phyloP scores from a whole-genome alignment of 2,888 invertebrate genomes.

The Dexiosoma caninum region DNA sequence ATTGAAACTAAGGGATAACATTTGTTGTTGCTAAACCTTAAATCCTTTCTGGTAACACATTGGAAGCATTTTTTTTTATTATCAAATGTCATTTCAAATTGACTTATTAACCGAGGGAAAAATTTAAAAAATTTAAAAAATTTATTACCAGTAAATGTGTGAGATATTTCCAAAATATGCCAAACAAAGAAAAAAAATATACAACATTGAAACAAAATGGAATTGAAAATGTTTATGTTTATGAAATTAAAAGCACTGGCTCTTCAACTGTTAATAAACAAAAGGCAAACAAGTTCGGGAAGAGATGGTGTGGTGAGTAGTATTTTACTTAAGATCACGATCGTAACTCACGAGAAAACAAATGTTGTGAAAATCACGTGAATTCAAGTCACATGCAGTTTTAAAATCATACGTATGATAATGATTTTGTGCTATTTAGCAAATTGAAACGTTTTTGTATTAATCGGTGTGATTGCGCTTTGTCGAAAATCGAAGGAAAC shows the following conservation, averaged over 20 bases:
- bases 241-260: neutral
- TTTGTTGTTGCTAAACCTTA: neutral
- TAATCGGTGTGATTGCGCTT: too few species aligned
- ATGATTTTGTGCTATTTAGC: too few species aligned
- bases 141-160: neutral
- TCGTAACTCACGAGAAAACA: too few species aligned
- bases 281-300: slow-evolving; percentile 11
- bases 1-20: neutral
- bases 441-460: too few species aligned
- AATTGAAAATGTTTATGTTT: neutral
- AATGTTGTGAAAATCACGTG: too few species aligned
- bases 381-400: too few species aligned
- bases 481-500: too few species aligned
- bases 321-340: neutral
- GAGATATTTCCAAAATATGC: neutral
- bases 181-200: neutral
- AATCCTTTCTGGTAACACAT: slow-evolving; percentile 4
- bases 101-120: slow-evolving; percentile 14
- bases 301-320: neutral
- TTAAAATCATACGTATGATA: too few species aligned
- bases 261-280: slow-evolving; percentile 8
- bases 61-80: neutral
- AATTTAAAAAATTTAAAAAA: slow-evolving; percentile 1
- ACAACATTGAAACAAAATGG: neutral
- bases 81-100: neutral